phyloP scores from a whole-genome alignment of 2,888 invertebrate genomes.

The Cremastobaeus sp. region DNA sequence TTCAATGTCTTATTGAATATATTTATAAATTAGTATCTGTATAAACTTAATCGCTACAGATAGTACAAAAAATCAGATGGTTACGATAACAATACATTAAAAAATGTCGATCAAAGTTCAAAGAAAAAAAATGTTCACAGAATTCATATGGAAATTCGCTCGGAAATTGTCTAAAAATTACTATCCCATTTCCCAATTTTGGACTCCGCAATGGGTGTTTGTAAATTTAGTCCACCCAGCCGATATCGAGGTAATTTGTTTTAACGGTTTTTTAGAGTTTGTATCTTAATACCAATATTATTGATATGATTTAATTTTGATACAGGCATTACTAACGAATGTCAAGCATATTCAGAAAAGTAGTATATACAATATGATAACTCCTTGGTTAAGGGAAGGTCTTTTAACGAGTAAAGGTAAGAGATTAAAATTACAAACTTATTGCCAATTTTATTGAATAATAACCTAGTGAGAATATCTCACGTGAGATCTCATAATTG shows the following conservation, averaged over 20 bases:
- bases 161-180: background rate
- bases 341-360: slow-evolving; percentile 32
- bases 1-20: too few species aligned
- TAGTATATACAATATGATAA: slow-evolving; percentile 18
- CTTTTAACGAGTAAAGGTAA: slow-evolving; percentile 44
- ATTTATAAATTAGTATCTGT: too few species aligned
- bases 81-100: too few species aligned
- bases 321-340: slow-evolving; percentile 31
- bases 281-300: background rate
- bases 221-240: slow-evolving; percentile 19
- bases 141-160: slow-evolving; percentile 13
- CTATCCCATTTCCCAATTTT: slow-evolving; percentile 22
- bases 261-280: background rate
- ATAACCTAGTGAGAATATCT: too few species aligned
- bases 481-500: background rate
- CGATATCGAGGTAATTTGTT: slow-evolving; percentile 31
- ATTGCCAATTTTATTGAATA: too few species aligned
- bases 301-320: background rate
- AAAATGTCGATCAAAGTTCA: too few species aligned
- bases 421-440: too few species aligned
- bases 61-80: too few species aligned
- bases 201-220: slow-evolving; percentile 14
- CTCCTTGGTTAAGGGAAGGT: slow-evolving; percentile 40
- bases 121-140: too few species aligned
- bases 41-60: too few species aligned